These are phyloP conservation scores for Shargacucullia verbasci DNA, from an alignment of 2,888 invertebrate species.

Conservation along the genomic window DNA sequence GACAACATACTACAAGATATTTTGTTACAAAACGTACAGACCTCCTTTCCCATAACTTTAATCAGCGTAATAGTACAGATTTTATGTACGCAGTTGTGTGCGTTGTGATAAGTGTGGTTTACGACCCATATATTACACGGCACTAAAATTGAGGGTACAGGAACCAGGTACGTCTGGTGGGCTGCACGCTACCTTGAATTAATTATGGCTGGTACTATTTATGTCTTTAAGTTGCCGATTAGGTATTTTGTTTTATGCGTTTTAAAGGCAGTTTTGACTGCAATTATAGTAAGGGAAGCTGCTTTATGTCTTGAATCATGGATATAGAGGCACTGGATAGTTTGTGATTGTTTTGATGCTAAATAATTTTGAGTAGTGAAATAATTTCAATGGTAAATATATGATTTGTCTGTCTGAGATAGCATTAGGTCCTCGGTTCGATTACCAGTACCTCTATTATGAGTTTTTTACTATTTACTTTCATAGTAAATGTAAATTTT, in stretches of 20 bases:
- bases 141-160: conserved; percentile 72
- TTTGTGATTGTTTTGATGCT: conserved; percentile 12
- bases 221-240: conserved; percentile 36
- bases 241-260: conserved; percentile 37
- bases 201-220: conserved; percentile 53
- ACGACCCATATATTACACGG: conserved; percentile 77
- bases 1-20: neutral
- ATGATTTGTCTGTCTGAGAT: too few species aligned
- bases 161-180: conserved; percentile 52
- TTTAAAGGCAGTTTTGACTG: conserved; percentile 26
- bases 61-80: conserved; percentile 51
- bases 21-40: conserved; percentile 24
- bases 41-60: conserved; percentile 31
- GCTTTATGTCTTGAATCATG: conserved; percentile 8
- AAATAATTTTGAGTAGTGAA: too few species aligned
- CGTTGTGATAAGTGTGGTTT: conserved; percentile 81
- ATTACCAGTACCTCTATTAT: too few species aligned
- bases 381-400: too few species aligned
- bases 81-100: conserved; percentile 76
- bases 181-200: conserved; percentile 62
- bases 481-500: too few species aligned
- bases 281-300: conserved; percentile 10
- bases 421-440: too few species aligned
- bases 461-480: too few species aligned
- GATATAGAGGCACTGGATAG: conserved; percentile 14